These are phyloP conservation scores for Neopipo cinnamomea DNA, from an alignment of 2,113 vertebrate species.

Conservation along the genomic window DNA sequence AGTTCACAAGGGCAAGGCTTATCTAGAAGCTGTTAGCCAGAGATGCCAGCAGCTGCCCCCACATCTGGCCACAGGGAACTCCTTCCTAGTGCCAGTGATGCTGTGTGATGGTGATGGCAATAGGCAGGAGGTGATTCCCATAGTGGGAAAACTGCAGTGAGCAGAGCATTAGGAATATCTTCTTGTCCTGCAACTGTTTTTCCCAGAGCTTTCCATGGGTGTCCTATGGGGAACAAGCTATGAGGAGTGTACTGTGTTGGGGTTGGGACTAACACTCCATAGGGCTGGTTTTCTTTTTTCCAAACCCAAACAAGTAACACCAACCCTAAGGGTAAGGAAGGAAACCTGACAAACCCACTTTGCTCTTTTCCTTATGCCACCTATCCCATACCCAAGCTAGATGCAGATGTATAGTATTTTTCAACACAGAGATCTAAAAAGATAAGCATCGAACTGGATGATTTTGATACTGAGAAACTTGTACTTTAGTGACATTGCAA, in stretches of 20 bases:
- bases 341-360: not conserved
- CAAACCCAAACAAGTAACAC: not conserved
- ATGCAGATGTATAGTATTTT: not conserved
- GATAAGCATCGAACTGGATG: not conserved
- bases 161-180: not conserved
- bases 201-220: not conserved
- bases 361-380: not conserved
- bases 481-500: not conserved
- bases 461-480: not conserved
- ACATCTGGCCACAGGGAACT: rapidly evolving
- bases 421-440: not conserved
- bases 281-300: not conserved
- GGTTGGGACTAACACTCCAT: not conserved
- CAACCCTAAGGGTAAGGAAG: not conserved
- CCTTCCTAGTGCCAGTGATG: rapidly evolving
- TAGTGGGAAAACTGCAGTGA: not conserved
- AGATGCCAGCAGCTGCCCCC: not conserved
- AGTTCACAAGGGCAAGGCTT: not conserved
- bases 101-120: rapidly evolving
- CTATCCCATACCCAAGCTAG: not conserved
- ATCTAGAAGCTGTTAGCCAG: not conserved
- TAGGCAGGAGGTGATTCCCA: not conserved
- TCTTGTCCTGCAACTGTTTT: not conserved
- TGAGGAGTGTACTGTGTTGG: not conserved
- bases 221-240: rapidly evolving